Evolutionary conservation across 2,888 invertebrate genomes (phyloP).

Genomic region (Matsumyia berberina): DNA sequence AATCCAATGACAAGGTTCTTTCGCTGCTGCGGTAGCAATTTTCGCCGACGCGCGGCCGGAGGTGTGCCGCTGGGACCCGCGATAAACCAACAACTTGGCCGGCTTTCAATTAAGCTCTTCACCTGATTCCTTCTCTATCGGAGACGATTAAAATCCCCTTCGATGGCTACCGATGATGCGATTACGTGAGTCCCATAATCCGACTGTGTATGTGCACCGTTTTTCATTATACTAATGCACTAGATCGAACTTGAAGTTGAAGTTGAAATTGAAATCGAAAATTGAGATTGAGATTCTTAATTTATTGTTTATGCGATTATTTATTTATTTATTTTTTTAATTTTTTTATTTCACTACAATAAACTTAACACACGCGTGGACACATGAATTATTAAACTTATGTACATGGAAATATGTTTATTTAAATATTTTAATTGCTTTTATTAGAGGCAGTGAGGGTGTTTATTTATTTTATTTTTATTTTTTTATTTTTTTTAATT

Average conservation of each 20-base stretch:
- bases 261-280: not conserved
- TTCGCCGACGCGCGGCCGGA: constrained; percentile 5
- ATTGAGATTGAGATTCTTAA: too few species aligned
- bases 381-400: not conserved
- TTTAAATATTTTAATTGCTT: constrained; percentile 50
- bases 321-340: constrained; percentile 15
- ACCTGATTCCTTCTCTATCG: constrained; percentile 48
- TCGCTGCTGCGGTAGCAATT: constrained; percentile 22
- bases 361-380: constrained; percentile 8
- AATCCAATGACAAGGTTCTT: constrained; percentile 71
- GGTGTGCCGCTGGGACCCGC: not conserved
- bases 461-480: constrained; percentile 7
- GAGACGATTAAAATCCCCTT: constrained; percentile 64
- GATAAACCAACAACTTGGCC: constrained; percentile 6
- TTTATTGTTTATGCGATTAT: constrained; percentile 13
- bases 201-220: constrained; percentile 48
- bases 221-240: constrained; percentile 63
- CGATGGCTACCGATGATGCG: constrained; percentile 61
- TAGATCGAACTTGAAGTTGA: constrained; percentile 28
- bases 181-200: constrained; percentile 74
- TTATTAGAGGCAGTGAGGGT: constrained; percentile 61
- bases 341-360: constrained; percentile 27
- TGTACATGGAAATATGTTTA: constrained; percentile 1
- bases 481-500: constrained; percentile 25
- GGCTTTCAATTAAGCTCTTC: constrained; percentile 27